These are phyloP conservation scores for Bungarus multicinctus DNA, from an alignment of 2,113 vertebrate genomes.

Conservation along the genomic window DNA sequence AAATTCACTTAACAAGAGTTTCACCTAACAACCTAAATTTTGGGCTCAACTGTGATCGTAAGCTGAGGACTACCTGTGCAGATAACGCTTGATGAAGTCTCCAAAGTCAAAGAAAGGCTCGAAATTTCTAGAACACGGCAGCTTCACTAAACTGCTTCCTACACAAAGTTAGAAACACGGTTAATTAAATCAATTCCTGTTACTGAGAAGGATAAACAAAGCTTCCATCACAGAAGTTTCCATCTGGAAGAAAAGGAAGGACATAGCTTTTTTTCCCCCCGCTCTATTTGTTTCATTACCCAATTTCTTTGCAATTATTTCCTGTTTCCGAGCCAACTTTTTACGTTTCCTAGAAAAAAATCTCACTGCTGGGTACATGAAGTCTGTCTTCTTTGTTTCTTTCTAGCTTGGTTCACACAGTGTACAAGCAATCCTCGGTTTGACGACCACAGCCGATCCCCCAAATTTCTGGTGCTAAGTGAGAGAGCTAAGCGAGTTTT, in stretches of 20 bases:
- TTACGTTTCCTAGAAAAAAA: background rate
- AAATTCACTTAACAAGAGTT: too few species aligned
- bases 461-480: too few species aligned
- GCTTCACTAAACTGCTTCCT: background rate
- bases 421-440: too few species aligned
- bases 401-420: background rate
- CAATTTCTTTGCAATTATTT: background rate
- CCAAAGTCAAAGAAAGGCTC: background rate
- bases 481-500: too few species aligned
- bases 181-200: background rate
- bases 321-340: background rate
- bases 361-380: background rate
- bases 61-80: too few species aligned
- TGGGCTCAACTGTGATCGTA: too few species aligned
- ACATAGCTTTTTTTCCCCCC: rapidly evolving
- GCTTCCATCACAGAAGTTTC: background rate
- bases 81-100: background rate
- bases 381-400: background rate
- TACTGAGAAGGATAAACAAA: background rate
- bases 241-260: background rate
- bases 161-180: background rate
- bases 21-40: too few species aligned
- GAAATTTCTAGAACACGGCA: background rate
- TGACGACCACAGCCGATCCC: too few species aligned
- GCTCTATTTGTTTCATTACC: background rate